Conservation (phyloP, 2,113 vertebrate species). For the Sitta europaea region DNA sequence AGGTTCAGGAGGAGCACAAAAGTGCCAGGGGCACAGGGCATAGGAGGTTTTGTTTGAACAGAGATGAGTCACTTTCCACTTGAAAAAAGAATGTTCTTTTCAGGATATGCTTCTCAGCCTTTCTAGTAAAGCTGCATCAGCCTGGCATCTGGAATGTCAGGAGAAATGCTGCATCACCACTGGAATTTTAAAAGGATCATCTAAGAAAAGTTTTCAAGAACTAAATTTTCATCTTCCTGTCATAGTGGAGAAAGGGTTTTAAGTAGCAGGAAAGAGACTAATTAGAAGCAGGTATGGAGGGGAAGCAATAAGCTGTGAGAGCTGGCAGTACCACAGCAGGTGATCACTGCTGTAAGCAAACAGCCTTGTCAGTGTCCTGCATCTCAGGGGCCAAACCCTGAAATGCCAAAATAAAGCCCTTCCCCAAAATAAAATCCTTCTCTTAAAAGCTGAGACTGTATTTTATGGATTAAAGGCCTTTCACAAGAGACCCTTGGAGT, state of each 20-base stretch:
- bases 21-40: neutral
- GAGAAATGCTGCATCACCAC: neutral
- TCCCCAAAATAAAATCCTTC: accelerated
- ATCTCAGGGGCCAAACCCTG: neutral
- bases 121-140: neutral
- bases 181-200: neutral
- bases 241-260: neutral
- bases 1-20: neutral
- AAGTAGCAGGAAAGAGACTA: neutral
- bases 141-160: neutral
- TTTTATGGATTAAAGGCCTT: neutral
- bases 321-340: neutral
- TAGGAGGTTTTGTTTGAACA: neutral
- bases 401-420: neutral
- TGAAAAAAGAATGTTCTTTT: neutral
- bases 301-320: neutral
- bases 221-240: neutral
- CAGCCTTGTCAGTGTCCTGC: neutral
- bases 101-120: neutral
- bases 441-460: neutral
- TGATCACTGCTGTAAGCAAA: neutral
- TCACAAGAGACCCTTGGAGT: neutral
- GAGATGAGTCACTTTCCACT: neutral
- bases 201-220: neutral
- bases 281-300: neutral